Conservation (phyloP, 1,140 invertebrate species). For the Pomacea maculata region DNA sequence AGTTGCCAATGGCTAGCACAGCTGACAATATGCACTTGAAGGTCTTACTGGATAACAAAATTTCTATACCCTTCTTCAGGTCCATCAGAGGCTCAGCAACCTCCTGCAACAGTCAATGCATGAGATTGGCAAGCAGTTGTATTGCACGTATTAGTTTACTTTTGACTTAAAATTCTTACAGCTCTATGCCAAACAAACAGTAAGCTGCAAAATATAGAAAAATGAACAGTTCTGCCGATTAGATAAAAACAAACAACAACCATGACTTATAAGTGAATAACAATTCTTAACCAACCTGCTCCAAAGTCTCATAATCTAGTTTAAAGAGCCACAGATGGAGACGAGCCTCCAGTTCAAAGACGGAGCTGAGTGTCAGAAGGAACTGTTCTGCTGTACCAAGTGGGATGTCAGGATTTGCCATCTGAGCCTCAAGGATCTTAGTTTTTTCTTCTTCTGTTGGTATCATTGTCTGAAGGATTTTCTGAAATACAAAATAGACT, state of each 20-base stretch:
- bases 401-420: conserved; percentile 92
- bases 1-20: conserved; percentile 94
- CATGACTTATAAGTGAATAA: not conserved
- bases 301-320: conserved; percentile 95
- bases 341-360: conserved; percentile 92
- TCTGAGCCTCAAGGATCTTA: conserved; percentile 95
- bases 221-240: not conserved
- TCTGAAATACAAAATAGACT: conserved; percentile 69
- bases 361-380: conserved; percentile 92
- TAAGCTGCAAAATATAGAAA: not conserved
- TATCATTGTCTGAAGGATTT: conserved; percentile 93
- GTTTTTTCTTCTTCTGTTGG: conserved; percentile 96
- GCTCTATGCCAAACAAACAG: too few relatives aligned
- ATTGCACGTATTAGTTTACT: too few relatives aligned
- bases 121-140: too few relatives aligned
- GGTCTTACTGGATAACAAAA: conserved; percentile 80
- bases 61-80: conserved; percentile 94
- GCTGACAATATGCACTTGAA: conserved; percentile 94
- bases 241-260: not conserved
- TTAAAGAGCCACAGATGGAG: conserved; percentile 98
- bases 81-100: conserved; percentile 98
- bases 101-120: conserved; percentile 74
- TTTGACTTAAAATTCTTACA: too few relatives aligned
- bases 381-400: conserved; percentile 98
- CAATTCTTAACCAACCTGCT: conserved; percentile 74